These are phyloP conservation scores for Acyrthosiphon pisum DNA, from an alignment of 1,140 invertebrate genomes.

Conservation along the genomic window DNA sequence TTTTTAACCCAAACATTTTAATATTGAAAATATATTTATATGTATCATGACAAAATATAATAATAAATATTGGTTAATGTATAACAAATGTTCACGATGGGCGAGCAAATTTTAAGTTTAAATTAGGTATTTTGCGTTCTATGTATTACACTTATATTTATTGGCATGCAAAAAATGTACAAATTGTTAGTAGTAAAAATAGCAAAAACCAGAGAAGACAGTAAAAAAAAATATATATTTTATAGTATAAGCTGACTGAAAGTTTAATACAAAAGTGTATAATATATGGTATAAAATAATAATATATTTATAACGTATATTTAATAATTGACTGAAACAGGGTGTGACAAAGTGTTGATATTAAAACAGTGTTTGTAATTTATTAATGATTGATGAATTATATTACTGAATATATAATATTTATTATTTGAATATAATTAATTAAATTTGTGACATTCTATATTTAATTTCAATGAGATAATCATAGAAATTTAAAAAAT, in stretches of 20 bases:
- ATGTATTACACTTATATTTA: conserved; percentile 38
- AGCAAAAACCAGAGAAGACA: conserved; percentile 34
- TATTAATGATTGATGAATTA: background rate
- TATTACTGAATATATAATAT: background rate
- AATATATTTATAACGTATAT: conserved; percentile 27
- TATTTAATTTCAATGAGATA: background rate
- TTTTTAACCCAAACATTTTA: background rate
- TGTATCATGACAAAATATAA: background rate
- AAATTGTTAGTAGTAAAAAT: conserved; percentile 12
- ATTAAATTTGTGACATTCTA: background rate
- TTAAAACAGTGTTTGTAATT: background rate
- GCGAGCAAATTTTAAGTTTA: background rate
- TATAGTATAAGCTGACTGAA: conserved; percentile 5
- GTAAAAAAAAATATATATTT: conserved; percentile 18
- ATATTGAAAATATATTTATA: background rate
- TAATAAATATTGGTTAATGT: background rate
- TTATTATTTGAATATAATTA: background rate
- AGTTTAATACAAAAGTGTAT: conserved; percentile 24
- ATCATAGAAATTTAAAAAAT: background rate
- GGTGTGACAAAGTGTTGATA: conserved; percentile 40
- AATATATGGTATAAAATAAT: conserved; percentile 15
- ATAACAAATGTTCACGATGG: background rate
- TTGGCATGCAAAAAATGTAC: conserved; percentile 50
- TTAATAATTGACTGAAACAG: background rate
- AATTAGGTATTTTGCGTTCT: background rate